Evolutionary conservation across 2,888 invertebrate species (phyloP).

Genomic region (Hirtodrosophila confusa): DNA sequence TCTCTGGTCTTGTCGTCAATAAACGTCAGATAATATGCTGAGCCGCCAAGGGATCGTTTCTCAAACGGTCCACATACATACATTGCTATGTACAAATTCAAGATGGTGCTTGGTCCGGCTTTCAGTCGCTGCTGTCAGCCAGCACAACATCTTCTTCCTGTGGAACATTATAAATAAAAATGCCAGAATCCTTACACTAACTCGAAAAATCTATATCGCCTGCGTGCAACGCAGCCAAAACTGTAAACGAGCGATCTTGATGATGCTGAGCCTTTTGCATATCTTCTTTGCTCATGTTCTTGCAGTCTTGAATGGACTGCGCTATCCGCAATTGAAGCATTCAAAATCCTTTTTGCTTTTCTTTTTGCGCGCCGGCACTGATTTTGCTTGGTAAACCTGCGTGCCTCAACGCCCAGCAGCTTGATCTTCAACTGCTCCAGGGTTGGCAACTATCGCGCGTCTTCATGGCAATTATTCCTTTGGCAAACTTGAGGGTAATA

Average conservation of each 20-base stretch:
- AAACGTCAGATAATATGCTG: no score
- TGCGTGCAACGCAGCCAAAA: background rate
- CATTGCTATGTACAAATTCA: no score
- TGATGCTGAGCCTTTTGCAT: background rate
- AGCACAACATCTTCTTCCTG: background rate
- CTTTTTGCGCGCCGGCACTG: background rate
- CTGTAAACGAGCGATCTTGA: background rate
- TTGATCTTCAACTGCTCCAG: background rate
- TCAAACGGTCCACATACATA: no score
- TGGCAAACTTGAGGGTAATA: slow-evolving; percentile 1
- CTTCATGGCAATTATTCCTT: background rate
- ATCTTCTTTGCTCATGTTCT: background rate
- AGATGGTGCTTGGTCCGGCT: no score
- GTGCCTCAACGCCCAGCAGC: background rate
- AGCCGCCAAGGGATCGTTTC: no score
- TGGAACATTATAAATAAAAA: no score
- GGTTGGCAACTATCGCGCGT: background rate
- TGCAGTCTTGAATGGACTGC: slow-evolving; percentile 1
- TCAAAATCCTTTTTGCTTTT: no score
- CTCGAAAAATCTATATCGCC: background rate
- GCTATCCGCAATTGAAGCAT: background rate
- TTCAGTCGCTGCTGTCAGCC: background rate
- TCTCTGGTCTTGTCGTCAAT: no score
- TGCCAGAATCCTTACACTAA: background rate
- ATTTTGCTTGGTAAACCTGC: slow-evolving; percentile 1